Base-by-base conservation (phyloP, 2,888 invertebrate species). In the Torymus texanus region DNA sequence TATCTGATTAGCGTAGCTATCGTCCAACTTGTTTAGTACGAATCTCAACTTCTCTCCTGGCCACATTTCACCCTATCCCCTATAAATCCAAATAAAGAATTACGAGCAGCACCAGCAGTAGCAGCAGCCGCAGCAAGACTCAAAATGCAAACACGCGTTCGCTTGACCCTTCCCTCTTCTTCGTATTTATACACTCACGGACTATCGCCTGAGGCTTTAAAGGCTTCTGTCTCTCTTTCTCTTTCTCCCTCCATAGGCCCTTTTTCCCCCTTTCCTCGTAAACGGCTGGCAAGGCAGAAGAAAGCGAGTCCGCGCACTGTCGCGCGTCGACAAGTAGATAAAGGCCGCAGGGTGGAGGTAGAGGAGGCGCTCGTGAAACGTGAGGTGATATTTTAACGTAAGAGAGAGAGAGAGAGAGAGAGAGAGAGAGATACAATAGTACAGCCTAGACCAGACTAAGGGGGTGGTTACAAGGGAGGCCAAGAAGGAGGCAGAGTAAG, bases 301-400 rank as follows among this genome's bases (percentile, higher is more conserved):
- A 65, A 41, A 77, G 76, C 72, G 66, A 62, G 76, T 74, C 65
- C 75, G 50, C 41, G 75, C 75, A 70, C 70, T 70, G 76, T 76
- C 70, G 68, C 73, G 63, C 67, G 79, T 77, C 82, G 79, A 79
- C 75, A 79, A 82, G 75, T 80, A 56, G 82, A 79, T 78, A 81
- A 79, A 82, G 78, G 61, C 68, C 68, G 50, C 75, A 8, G 66
- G 24, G 21, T 21, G 21, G 2, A 21, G 21, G 21, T 2, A 2
- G 2, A 21, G 21, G 72, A 55, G 24, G 14, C 65, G 65, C 55
- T 62, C 11, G 12, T 53, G 59, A 18, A 63, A 53, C 81, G 81
- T 78, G 80, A 85, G 87, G 88, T 87, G 88, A 89, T 89, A 89
- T 89, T 89, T 89, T 88, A 89, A 87, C 41, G 41, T 5, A 8